Conservation (phyloP, 2,888 invertebrate genomes). For the Nebria salina region DNA sequence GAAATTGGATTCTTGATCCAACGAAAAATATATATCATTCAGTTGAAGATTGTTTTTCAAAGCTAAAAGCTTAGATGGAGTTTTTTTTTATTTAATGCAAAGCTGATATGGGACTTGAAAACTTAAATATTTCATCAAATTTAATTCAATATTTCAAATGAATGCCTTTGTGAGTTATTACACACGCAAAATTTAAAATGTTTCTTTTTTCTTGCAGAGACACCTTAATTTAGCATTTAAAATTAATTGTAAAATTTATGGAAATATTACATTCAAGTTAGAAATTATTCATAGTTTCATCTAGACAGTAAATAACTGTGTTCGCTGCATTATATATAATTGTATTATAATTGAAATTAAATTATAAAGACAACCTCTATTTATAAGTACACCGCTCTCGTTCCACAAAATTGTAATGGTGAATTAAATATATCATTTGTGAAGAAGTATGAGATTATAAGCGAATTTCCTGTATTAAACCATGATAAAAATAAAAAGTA, state of each 20-base stretch:
- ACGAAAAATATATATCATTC: neutral
- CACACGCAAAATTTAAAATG: no score
- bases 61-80: neutral
- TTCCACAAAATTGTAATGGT: neutral
- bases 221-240: no score
- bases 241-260: neutral
- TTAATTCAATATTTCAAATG: no score
- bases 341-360: neutral
- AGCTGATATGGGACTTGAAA: neutral
- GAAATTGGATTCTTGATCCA: neutral
- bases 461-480: neutral
- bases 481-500: neutral
- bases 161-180: no score
- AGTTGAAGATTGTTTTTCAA: neutral
- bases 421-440: neutral
- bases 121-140: no score
- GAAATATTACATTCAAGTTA: neutral
- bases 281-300: neutral
- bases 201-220: no score
- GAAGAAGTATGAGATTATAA: neutral
- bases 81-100: neutral
- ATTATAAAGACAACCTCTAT: neutral
- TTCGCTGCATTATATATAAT: neutral
- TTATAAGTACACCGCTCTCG: neutral
- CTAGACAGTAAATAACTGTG: constrained; percentile 1